These are phyloP conservation scores for Anarhynchus alexandrinus DNA, from an alignment of 2,113 vertebrate species.

Conservation along the genomic window DNA sequence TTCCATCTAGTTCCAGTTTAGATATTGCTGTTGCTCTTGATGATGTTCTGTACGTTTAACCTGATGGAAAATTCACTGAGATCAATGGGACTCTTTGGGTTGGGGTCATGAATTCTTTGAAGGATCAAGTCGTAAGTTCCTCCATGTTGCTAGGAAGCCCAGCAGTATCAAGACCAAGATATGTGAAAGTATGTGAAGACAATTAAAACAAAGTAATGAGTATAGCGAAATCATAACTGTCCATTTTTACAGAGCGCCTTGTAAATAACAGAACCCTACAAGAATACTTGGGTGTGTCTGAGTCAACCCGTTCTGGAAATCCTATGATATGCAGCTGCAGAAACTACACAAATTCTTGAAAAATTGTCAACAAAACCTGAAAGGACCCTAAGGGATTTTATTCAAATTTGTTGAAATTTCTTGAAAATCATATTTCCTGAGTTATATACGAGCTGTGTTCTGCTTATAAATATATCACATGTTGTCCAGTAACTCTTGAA, in stretches of 20 bases:
- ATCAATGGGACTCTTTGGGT: not conserved
- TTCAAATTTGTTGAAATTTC: not conserved
- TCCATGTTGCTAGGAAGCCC: not conserved
- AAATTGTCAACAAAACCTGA: not conserved
- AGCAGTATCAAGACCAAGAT: not conserved
- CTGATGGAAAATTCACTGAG: not conserved
- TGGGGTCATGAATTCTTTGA: no score
- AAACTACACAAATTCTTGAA: not conserved
- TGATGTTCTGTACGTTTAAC: not conserved
- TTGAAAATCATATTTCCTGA: slow-evolving; percentile 12
- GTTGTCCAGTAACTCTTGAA: not conserved
- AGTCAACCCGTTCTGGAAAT: not conserved
- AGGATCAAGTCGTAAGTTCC: not conserved
- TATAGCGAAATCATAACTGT: not conserved
- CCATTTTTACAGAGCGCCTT: not conserved
- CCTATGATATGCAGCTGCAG: slow-evolving; percentile 6
- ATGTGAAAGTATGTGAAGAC: not conserved
- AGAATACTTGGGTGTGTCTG: slow-evolving; percentile 23
- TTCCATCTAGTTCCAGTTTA: not conserved
- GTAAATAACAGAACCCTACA: slow-evolving; percentile 8
- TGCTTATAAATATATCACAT: not conserved
- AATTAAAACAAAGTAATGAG: not conserved
- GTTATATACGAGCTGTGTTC: not conserved
- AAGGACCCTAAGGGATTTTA: not conserved
- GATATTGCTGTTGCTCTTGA: not conserved